These are phyloP conservation scores for Trichopoda pennipes DNA, from an alignment of 2,888 invertebrate species.

Conservation along the genomic window DNA sequence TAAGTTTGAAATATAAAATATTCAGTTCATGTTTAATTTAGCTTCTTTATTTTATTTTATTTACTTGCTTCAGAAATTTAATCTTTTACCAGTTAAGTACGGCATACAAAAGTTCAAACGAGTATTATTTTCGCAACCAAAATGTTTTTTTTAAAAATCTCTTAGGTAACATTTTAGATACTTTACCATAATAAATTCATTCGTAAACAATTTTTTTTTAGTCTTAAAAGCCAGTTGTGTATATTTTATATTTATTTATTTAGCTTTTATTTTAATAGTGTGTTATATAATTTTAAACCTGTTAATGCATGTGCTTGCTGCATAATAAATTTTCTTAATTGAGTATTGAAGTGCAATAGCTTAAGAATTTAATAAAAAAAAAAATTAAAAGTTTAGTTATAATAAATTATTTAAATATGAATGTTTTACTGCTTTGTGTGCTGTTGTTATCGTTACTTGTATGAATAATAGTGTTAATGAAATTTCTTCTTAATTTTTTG, in stretches of 20 bases:
- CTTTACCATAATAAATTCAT: not conserved
- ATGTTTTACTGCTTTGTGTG: slow-evolving; percentile 27
- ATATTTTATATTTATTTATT: no score
- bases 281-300: not conserved
- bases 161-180: not conserved
- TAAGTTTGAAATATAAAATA: slow-evolving; percentile 30
- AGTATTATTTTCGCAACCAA: not conserved
- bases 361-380: slow-evolving; percentile 19
- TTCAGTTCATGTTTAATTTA: not conserved
- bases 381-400: slow-evolving; percentile 50
- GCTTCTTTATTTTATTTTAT: not conserved
- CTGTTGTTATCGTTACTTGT: not conserved
- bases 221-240: slow-evolving; percentile 2
- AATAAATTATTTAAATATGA: slow-evolving; percentile 55
- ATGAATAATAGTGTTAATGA: not conserved
- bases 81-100: slow-evolving; percentile 13
- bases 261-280: no score
- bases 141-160: not conserved
- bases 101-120: not conserved
- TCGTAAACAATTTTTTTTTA: not conserved
- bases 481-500: slow-evolving; percentile 1
- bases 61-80: slow-evolving; percentile 7
- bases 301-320: not conserved
- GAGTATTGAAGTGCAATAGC: slow-evolving; percentile 20
- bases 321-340: slow-evolving; percentile 2